Evolutionary conservation across 2,888 invertebrate species (phyloP).

Genomic region (Micoletzkya japonica): DNA sequence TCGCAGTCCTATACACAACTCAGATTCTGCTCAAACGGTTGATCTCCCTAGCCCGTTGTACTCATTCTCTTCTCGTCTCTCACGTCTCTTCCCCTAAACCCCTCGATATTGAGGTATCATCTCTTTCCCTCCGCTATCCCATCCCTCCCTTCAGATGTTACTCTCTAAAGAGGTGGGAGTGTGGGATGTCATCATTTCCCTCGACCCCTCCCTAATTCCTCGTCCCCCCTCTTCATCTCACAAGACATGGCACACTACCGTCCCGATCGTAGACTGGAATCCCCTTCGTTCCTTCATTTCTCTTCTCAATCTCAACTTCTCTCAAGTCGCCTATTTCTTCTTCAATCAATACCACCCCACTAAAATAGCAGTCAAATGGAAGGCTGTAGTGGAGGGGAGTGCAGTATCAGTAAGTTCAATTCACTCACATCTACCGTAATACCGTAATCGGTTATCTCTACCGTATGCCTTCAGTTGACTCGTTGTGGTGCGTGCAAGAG

Average conservation of each 20-base stretch:
- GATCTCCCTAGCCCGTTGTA: neutral
- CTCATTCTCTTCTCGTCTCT: slow-evolving; percentile 3
- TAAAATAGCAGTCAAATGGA: slow-evolving; percentile 83
- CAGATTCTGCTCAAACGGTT: slow-evolving; percentile 19
- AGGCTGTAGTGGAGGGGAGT: slow-evolving; percentile 68
- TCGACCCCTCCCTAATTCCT: slow-evolving; percentile 10
- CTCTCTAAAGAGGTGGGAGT: neutral
- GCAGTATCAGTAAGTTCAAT: slow-evolving; percentile 5
- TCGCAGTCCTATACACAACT: too few relatives aligned
- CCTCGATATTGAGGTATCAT: slow-evolving; percentile 1
- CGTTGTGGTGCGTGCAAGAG: slow-evolving; percentile 28
- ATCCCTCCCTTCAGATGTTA: too few relatives aligned
- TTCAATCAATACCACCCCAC: slow-evolving; percentile 83
- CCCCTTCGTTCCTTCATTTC: slow-evolving; percentile 76
- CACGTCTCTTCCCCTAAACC: slow-evolving; percentile 3
- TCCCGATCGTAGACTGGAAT: slow-evolving; percentile 79
- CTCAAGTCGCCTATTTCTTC: slow-evolving; percentile 82
- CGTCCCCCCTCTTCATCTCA: neutral
- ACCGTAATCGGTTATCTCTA: too few relatives aligned
- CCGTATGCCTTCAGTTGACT: slow-evolving; percentile 16
- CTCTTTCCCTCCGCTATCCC: too few relatives aligned
- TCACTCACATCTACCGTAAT: neutral
- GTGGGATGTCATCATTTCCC: slow-evolving; percentile 1
- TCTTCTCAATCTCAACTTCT: slow-evolving; percentile 70
- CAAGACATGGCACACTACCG: slow-evolving; percentile 55